Base-by-base conservation (phyloP, 2,113 vertebrate species). In the Perca fluviatilis region DNA sequence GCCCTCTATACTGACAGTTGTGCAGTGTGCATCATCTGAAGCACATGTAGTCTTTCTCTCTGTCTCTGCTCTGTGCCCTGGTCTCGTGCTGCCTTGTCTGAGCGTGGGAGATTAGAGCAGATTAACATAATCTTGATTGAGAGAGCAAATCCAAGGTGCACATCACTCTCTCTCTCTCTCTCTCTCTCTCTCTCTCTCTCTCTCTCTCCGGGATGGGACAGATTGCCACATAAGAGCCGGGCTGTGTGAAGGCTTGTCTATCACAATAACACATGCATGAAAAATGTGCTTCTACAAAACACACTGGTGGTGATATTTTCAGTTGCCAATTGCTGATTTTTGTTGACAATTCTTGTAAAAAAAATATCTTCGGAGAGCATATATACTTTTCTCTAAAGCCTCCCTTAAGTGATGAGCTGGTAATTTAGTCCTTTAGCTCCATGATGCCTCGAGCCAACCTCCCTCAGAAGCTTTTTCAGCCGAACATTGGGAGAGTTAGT, bases 111-210 rank as follows among this genome's bases (percentile, higher is more conserved):
- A 93, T 94, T 94, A 93, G 47, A 90, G 88, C 78, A 88, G 92
- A 93, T 93, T 94, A 92, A 80, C 86, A 74, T 94, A 93, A 94
- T 94, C 93, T 91, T 56, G 75, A 82, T 0, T 53, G 73, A 80
- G 89, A 81, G 85, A 74, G 80, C 21, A 89, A 91, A 92, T 93
- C 91, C 89, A 87, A 90, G 88, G 84, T 92, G 87, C 78, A 4
- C 87, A 87, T 91, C 91, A 92, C 91, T 93, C 90, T 92, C 88
- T 86, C 36, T 10, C 36, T 40, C 36, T 10, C 40, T 43, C 40
- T 43, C 40, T 11, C 40, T 40, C 36, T 40, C 36, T 10, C 40
- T 43, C 40, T 43, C 40, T 10, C 40, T 40, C 36, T 40, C 36
- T 10, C 40, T 43, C 40, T 43, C 40, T 11, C 40, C 3, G 40